Evolutionary conservation across 2,888 invertebrate species (phyloP), one percentile per base, ranked within the genome.

Genomic region (Synergus laeviventris): DNA sequence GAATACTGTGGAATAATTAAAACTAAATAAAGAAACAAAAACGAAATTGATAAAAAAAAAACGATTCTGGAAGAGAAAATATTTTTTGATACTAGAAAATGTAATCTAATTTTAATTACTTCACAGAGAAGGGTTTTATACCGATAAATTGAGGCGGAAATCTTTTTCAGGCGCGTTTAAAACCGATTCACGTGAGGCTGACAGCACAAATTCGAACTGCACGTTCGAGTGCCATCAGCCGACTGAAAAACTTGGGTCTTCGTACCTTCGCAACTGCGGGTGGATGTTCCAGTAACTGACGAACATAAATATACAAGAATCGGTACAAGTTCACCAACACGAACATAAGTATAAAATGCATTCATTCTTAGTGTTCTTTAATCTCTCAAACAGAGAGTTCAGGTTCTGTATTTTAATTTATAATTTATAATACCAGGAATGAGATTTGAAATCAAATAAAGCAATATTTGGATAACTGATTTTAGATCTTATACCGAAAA

Each of bases 171-270:
- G 24, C 49, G 16, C 66, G 31, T 45, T 49, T 24, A 70, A 14
- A 45, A 42, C 16, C 24, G 45, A 21, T 7, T 45, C 66, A 66
- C 66, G 66, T 66, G 45, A 66, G 66, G 45, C 66, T 66, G 66
- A 70, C 24, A 49, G 66, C 66, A 39, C 62, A 24, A 70, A 70
- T 31, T 70, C 66, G 66, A 70, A 70, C 66, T 49, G 45, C 66
- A 70, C 56, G 45, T 45, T 70, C 66, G 66, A 70, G 66, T 70
- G 66, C 66, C 66, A 70, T 70, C 66, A 70, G 49, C 49, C 66
- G n/a, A 70, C 66, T 70, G 45, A 70, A 70, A 70, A 49, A 49
- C 5, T 31, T 70, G 42, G 11, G 31, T 42, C 64, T 21, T 64
- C 16, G n/a, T 42, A 42, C 24, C 49, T 70, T 49, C 64, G 14